Evolutionary conservation across 2,797 vertebrate genomes (phyloP), one percentile per base, ranked within the genome.

Genomic region (Spondyliosoma cantharus): DNA sequence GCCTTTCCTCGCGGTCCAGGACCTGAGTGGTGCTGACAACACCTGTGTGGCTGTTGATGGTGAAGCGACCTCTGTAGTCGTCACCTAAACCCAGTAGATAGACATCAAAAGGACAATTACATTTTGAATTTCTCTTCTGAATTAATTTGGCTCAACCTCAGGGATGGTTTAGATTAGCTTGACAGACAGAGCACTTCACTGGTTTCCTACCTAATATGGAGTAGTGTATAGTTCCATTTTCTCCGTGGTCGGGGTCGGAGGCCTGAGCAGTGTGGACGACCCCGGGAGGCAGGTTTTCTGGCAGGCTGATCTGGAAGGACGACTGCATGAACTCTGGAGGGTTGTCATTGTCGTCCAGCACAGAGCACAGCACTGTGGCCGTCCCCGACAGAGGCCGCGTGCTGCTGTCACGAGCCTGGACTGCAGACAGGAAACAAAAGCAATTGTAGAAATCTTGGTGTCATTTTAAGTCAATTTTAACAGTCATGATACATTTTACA

Each of bases 261-360:
- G 97, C 96, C 87, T 74, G 81, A 37, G 90, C 68, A 2, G 94
- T 87, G 58, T 96, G 94, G 78, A 98, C 17, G 2, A 95, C 60
- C 59, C 94, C 94, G 9, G 95, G 95, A 7, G 94, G 92, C 37
- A 96, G 95, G 90, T 99, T 98, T 91, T 99, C 97, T 32, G 94
- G 94, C 86, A 99, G 82, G 81, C 82, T 87, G 71, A 98, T 93
- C 82, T 94, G 93, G 81, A 93, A 92, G 14, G 83, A 61, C 0
- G 94, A 87, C 89, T 95, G 90, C 81, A 95, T 92, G 86, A 97
- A 96, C 17, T 76, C 87, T 0, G 97, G 97, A 43, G 93, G 70
- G 20, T 97, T 96, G 87, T 99, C 97, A 0, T 98, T 98, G 84
- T 96, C 96, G 3, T 99, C 98, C 85, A 96, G 92, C 43, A 99